A percentile compares a stretch with the other conserved stretches of the same genome.
Conservation (phyloP, 2,888 invertebrate species). For the Ophraella communa region DNA sequence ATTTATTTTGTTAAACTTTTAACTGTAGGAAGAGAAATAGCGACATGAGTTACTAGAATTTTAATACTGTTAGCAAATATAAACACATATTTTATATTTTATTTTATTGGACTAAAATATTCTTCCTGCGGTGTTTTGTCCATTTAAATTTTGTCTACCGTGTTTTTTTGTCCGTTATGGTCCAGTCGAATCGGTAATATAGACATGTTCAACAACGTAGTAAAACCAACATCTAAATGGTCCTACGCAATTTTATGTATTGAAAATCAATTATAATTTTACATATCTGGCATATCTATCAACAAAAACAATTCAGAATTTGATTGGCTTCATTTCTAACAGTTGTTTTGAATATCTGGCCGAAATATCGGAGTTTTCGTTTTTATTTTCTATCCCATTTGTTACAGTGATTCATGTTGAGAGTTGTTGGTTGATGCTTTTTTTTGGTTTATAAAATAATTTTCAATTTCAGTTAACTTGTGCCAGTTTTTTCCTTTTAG, state of each 20-base stretch:
- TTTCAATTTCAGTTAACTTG: slow-evolving; percentile 12
- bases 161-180: too few relatives aligned
- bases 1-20: too few relatives aligned
- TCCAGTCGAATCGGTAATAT: not conserved
- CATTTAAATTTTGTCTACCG: too few relatives aligned
- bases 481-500: not conserved
- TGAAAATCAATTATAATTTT: slow-evolving; percentile 26
- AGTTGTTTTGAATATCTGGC: slow-evolving; percentile 26
- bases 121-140: too few relatives aligned
- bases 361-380: slow-evolving; percentile 17
- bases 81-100: too few relatives aligned
- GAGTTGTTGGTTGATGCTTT: too few relatives aligned
- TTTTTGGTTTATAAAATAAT: slow-evolving; percentile 8
- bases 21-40: too few relatives aligned
- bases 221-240: not conserved
- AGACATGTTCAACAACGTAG: not conserved
- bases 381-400: slow-evolving; percentile 18
- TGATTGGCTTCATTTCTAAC: slow-evolving; percentile 26
- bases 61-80: too few relatives aligned
- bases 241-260: slow-evolving; percentile 1
- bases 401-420: slow-evolving; percentile 2
- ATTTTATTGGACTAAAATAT: too few relatives aligned
- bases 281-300: slow-evolving; percentile 24
- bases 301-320: slow-evolving; percentile 26
- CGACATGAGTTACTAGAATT: too few relatives aligned